Conservation (phyloP, 2,888 invertebrate species). For the Allophyes oxyacanthae region DNA sequence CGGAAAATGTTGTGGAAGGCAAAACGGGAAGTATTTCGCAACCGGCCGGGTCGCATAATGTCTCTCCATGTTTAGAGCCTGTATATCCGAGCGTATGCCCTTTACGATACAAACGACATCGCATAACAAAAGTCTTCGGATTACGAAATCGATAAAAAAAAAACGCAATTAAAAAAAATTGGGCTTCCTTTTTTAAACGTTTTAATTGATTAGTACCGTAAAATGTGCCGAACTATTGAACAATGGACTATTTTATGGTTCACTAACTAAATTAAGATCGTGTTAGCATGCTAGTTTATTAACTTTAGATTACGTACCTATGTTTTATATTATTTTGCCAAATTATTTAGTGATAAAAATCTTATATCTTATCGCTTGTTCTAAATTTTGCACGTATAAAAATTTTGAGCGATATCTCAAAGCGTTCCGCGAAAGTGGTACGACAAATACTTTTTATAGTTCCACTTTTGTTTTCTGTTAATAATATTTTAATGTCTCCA, state of each 20-base stretch:
- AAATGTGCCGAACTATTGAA: conserved; percentile 3
- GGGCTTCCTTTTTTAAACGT: no score
- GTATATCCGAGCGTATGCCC: conserved; percentile 16
- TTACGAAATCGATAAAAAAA: neutral
- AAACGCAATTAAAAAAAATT: neutral
- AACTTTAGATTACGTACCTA: no score
- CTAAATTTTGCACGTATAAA: no score
- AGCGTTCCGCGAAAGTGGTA: conserved; percentile 39
- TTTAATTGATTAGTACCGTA: conserved; percentile 40
- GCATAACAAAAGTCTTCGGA: neutral
- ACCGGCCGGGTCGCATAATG: conserved; percentile 67
- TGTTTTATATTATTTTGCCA: no score
- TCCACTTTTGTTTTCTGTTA: conserved; percentile 29
- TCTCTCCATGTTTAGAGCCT: conserved; percentile 47
- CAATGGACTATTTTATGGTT: conserved; percentile 1
- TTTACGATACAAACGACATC: conserved; percentile 16
- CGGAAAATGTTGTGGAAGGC: conserved; percentile 54
- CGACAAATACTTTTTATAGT: conserved; percentile 26
- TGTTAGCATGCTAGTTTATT: no score
- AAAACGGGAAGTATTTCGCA: conserved; percentile 76
- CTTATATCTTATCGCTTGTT: no score
- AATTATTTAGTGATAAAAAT: no score
- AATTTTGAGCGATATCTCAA: no score
- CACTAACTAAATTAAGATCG: conserved; percentile 13
- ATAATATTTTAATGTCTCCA: conserved; percentile 16